Base-by-base conservation (phyloP, 2,888 invertebrate species). In the Masnerella sp. region DNA sequence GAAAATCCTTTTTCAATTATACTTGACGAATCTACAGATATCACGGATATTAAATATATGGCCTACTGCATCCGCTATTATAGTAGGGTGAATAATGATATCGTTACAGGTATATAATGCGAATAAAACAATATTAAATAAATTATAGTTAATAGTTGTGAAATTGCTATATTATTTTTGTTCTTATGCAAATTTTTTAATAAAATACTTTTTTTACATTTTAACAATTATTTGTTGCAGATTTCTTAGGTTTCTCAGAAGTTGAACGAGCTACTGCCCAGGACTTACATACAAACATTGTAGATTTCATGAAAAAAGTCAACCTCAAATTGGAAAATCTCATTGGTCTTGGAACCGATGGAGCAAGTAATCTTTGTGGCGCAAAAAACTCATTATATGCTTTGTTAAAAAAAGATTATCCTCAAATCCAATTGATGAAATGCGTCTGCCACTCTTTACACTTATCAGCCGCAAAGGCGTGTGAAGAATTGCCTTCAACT, bases 341-440 rank as follows among this genome's bases (percentile, higher is more conserved):
- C 18, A 64, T 75, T 12, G 79, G 78, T n/a, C 20, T 80, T 25
- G 79, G 79, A 3, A 78, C 79, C 9, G 77, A 79, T 74, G 79
- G 79, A 5, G 80, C 73, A 1, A 76, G 38, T n/a, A 79, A 78
- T 54, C 43, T 78, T 7, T 78, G 77, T 69, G 78, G 77, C 2
- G 56, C 59, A 51, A 62, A 78, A 11, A 69, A 78, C 64, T 80
- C 77, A 5, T 43, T 80, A 15, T 79, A 71, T 61, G 74, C 76
- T 9, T 47, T 77, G n/a, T 34, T 79, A 17, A 79, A 77, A 58
- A 20, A 70, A 47, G 59, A 65, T 14, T 51, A 51, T 58, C 78
- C 79, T 18, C 54, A 71, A n/a, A 30, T 78, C 40, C 69, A 74
- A 58, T 34, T 78, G 20, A 34, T 79, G 2, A 42, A 67, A 61